Conservation (phyloP, 2,888 invertebrate species). For the Asteroscopus sphinx region DNA sequence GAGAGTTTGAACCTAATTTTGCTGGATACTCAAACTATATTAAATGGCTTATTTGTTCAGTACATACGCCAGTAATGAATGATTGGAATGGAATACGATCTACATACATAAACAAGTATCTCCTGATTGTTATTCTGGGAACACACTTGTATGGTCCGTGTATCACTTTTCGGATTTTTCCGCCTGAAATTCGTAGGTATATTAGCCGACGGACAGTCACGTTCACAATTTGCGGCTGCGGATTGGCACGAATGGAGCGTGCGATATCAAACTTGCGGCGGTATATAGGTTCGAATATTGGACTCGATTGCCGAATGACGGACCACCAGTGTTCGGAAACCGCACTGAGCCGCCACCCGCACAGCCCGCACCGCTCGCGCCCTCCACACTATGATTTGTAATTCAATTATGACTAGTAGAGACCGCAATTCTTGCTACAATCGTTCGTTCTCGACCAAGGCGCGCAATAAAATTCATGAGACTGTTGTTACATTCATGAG, state of each 20-base stretch:
- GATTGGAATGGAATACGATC: constrained; percentile 18
- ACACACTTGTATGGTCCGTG: constrained; percentile 24
- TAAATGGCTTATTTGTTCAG: constrained; percentile 7
- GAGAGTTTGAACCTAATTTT: background rate
- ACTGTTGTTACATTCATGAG: constrained; percentile 67
- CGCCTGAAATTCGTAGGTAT: constrained; percentile 59
- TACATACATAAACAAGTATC: constrained; percentile 22
- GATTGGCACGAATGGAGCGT: constrained; percentile 74
- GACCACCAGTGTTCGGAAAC: constrained; percentile 54
- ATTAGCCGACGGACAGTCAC: constrained; percentile 70
- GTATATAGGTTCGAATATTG: constrained; percentile 65
- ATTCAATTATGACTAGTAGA: constrained; percentile 71
- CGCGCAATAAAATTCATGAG: constrained; percentile 76
- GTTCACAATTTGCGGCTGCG: constrained; percentile 75
- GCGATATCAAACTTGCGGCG: constrained; percentile 72
- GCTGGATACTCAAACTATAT: constrained; percentile 13
- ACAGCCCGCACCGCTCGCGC: constrained; percentile 17
- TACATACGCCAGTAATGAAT: constrained; percentile 14
- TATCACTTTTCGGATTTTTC: constrained; percentile 47
- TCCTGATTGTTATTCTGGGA: constrained; percentile 28
- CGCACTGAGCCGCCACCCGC: constrained; percentile 43
- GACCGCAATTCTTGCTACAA: constrained; percentile 61
- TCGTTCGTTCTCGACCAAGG: constrained; percentile 57
- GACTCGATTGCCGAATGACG: constrained; percentile 63
- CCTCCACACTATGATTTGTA: constrained; percentile 64